Base-by-base conservation (phyloP, 2,113 vertebrate genomes). In the Sarotherodon lohbergeri region DNA sequence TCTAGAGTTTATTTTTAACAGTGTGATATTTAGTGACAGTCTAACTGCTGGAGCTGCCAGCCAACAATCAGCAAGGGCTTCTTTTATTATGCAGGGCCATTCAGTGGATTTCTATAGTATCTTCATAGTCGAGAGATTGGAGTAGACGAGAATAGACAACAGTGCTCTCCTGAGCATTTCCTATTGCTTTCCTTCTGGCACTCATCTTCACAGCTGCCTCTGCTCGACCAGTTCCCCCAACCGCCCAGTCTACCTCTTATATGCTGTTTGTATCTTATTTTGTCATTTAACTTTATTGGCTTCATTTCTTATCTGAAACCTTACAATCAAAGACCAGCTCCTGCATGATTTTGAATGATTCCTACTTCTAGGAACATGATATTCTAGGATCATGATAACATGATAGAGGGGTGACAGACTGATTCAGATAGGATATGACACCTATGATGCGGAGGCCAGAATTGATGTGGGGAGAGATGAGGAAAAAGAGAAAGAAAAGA, bases 151-250 rank as follows among this genome's bases (percentile, higher is more conserved):
- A 32, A 73, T 0, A 83, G 91, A 84, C 86, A 36, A 4, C 57
- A 17, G 34, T 4, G 54, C 73, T 89, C 59, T 81, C 56, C 17
- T 66, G 83, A 88, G 84, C 63, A 80, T 86, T 92, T 87, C 59
- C 84, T 86, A 87, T 91, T 78, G 27, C 55, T 83, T 76, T 89
- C 66, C 63, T 54, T 27, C 88, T 91, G 89, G 88, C 86, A 43
- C 54, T 61, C 79, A 81, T 84, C 73, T 89, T 86, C 85, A 86
- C 90, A 93, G 92, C 93, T 93, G 93, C 82, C 80, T 86, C 73
- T 55, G 76, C 83, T 89, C 46, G 43, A 91, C 22, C 63, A 4
- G 50, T 54, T 83, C 91, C 84, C 36, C 56, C 81, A 0, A 6
- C 5, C 63, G 46, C 57, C 57, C 27, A 7, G 14, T 86, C 82